Base-by-base conservation (phyloP, 2,113 vertebrate genomes). In the Rafetus swinhoei region DNA sequence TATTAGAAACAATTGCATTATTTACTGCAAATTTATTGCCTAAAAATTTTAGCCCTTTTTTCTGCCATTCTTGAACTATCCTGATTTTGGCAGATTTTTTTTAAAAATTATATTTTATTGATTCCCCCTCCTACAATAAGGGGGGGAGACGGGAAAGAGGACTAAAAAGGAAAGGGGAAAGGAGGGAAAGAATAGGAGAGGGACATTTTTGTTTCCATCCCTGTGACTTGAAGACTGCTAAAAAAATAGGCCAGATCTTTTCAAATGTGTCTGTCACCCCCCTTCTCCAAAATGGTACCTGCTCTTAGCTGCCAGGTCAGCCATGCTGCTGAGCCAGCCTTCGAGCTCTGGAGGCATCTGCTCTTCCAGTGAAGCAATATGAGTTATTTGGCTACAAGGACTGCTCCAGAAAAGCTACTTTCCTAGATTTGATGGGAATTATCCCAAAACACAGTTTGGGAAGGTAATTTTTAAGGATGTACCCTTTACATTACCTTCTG, bases 71-170 rank as follows among this genome's bases (percentile, higher is more conserved):
- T 65, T 65, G 13, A 65, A 18, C 8, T 7, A 69, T 69, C 32
- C 62, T 69, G 62, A 69, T 69, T 32, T 96, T 91, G 92, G 72
- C 84, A 65, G 62, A 55, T 87, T 96, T 45, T 45, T 88, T 89
- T 93, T 82, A 18, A 89, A 57, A 57, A 25, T 76, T 87, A n/a
- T 82, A 85, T 84, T 57, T 81, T 22, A 39, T 29, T 65, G 27
- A 27, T 87, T 86, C 24, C 65, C 32, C 16, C 62, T 18, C 32
- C 16, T 32, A 69, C 15, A n/a, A 69, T 69, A 69, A n/a, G 29
- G 14, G 62, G 62, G 4, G 14, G 29, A 56, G 56, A 27, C 8
- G 25, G 5, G 1, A 14, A 32, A 29, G 29, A 16, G 29, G 3
- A 18, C 32, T 14, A 13, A 9, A 69, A 69, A 69, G 62, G 15